Base-by-base conservation (phyloP, 23 tunicate species). In the Ascidia mentula region DNA sequence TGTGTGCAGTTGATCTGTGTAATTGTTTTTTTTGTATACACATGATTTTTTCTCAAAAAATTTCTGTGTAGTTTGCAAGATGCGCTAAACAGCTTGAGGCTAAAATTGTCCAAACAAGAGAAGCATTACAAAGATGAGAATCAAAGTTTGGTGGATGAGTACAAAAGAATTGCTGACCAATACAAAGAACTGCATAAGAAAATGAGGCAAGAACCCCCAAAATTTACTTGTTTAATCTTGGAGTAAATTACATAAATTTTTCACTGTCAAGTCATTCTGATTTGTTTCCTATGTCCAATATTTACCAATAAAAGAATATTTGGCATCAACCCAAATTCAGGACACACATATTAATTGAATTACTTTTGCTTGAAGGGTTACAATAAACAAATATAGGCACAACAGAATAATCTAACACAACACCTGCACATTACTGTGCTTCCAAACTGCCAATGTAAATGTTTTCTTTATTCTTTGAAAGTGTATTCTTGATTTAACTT, bases 131-230 rank as follows among this genome's bases (percentile, higher is more conserved):
- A 74, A 40, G 98, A 88, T 20, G 98, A 94, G 59, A 89, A 89
- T 45, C 90, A 85, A 72, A 75, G 36, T 36, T 89, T 94, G 32
- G 88, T 72, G 20, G 98, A 94, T 42, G 98, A 94, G 40, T 94
- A 94, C 87, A 82, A 89, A 60, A 60, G 98, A 81, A 88, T 94
- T 15, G 89, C 94, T 32, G 87, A 89, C 5, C 99, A 95, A 69
- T 93, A 95, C 80, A 89, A 86, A 38, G 97, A 95, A 45, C 81
- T 95, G 31, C 96, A 95, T 45, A 95, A 95, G 85, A 95, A 95
- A 82, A 89, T 89, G 91, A 89, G 82, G 92, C 80, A 75, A 83
- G 80, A 18, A n/a, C n/a, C n/a, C n/a, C n/a, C n/a, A n/a, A n/a
- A n/a, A n/a, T n/a, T n/a, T n/a, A n/a, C n/a, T n/a, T n/a, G n/a